Base-by-base conservation (phyloP, 2,888 invertebrate genomes). In the Scaptomyza cyrtandrae region DNA sequence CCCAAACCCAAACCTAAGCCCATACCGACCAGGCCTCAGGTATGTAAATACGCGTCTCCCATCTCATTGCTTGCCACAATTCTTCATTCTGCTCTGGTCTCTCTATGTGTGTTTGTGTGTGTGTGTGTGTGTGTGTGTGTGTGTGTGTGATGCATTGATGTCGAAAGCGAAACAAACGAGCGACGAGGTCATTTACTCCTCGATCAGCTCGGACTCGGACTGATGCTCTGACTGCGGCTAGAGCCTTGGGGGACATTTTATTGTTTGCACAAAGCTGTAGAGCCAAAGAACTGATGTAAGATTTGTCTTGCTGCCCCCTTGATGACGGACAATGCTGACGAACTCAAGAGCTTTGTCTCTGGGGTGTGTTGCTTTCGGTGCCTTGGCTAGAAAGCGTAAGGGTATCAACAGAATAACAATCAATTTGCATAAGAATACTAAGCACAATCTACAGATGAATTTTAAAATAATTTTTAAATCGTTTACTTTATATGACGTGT, bases 181-280 rank as follows among this genome's bases (percentile, higher is more conserved):
- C 80, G 53, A 69, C 84, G 89, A 89, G 85, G 85, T 88, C 85
- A 89, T 89, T 85, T 85, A 85, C 89, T 83, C 83, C 84, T 71
- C 78, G 65, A 71, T 68, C 62, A 56, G 54, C 69, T 74, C 31
- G 60, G 62, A 48, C 63, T 68, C 62, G 41, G 5, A 29, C 43
- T 14, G 55, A 33, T 19, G 54, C 56, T 59, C 60, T 61, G 71
- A 52, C 56, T 49, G 37, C 13, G 58, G 61, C 89, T 71, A 69
- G 71, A 72, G 80, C 90, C 83, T 82, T 82, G 84, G 86, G 91
- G 90, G 91, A 90, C 90, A 90, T 89, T 90, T 90, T 91, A 90
- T 90, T 91, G 90, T 90, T 90, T 89, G 83, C 87, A 90, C 78
- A 75, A 69, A 63, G 68, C 56, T 16, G 16, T 63, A 56, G 31